A percentile compares a stretch with the other conserved stretches of the same genome.
These are phyloP conservation scores for Harlomillsia oculata DNA, from an alignment of 1,140 invertebrate genomes.

Conservation along the genomic window DNA sequence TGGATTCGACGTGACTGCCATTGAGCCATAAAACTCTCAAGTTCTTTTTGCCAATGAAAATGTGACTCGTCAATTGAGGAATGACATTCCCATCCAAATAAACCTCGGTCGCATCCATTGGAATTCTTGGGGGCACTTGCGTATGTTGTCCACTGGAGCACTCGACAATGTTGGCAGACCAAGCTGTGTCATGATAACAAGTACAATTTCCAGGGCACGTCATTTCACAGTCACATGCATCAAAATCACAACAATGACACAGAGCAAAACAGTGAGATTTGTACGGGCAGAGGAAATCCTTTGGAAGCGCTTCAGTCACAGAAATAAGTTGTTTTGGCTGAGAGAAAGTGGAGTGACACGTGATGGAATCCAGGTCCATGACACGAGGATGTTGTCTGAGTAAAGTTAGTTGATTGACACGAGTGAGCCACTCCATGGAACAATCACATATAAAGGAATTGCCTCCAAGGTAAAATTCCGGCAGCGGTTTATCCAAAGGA, in stretches of 20 bases:
- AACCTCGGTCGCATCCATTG: slow-evolving; percentile 89
- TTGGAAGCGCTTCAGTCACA: slow-evolving; percentile 4
- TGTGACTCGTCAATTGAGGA: slow-evolving; percentile 68
- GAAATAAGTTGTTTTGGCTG: slow-evolving; percentile 6
- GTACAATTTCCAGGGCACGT: slow-evolving; percentile 82
- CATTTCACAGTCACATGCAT: slow-evolving; percentile 92
- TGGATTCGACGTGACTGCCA: slow-evolving; percentile 67
- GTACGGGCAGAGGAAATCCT: slow-evolving; percentile 49
- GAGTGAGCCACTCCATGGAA: slow-evolving; percentile 81
- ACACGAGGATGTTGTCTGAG: slow-evolving; percentile 69
- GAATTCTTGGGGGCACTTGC: slow-evolving; percentile 70
- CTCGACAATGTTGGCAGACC: slow-evolving; percentile 85
- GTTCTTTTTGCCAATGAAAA: slow-evolving; percentile 84
- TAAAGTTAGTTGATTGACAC: slow-evolving; percentile 61
- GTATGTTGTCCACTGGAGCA: slow-evolving; percentile 63
- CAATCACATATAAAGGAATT: slow-evolving; percentile 87
- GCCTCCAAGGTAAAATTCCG: slow-evolving; percentile 73
- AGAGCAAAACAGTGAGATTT: slow-evolving; percentile 84
- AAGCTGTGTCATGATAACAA: slow-evolving; percentile 84
- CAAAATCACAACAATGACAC: slow-evolving; percentile 88
- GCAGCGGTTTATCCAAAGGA: slow-evolving; percentile 45
- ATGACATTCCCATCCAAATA: slow-evolving; percentile 85
- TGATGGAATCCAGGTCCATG: slow-evolving; percentile 74
- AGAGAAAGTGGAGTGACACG: slow-evolving; percentile 51
- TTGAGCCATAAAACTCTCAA: slow-evolving; percentile 76